Conservation (phyloP, 2,888 invertebrate genomes). For the Charanyca ferruginea region DNA sequence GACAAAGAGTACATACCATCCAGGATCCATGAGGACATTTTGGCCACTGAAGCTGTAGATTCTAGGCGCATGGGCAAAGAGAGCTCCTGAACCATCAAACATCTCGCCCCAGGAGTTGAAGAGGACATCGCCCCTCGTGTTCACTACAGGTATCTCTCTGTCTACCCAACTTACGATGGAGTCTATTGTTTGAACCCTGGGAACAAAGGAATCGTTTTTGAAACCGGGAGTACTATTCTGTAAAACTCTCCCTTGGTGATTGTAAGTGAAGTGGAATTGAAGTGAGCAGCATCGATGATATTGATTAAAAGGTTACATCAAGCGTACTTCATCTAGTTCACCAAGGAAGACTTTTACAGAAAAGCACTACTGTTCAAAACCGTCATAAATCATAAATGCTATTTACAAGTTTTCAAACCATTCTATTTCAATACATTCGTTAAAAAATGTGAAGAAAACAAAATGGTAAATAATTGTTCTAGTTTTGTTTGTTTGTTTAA, state of each 20-base stretch:
- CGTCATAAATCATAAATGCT: too few species aligned
- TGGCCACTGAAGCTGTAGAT: slow-evolving; percentile 98
- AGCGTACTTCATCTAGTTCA: too few species aligned
- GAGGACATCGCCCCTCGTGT: slow-evolving; percentile 96
- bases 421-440: not conserved
- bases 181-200: slow-evolving; percentile 96
- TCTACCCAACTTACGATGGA: slow-evolving; percentile 97
- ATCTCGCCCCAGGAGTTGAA: slow-evolving; percentile 98
- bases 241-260: too few species aligned
- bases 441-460: not conserved
- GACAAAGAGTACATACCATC: slow-evolving; percentile 92
- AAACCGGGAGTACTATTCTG: not conserved
- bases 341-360: too few species aligned
- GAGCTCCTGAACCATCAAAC: slow-evolving; percentile 96
- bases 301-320: too few species aligned
- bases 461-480: not conserved
- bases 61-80: slow-evolving; percentile 96
- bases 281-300: too few species aligned
- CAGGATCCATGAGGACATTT: slow-evolving; percentile 96
- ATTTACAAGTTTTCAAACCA: not conserved
- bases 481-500: not conserved
- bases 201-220: slow-evolving; percentile 5
- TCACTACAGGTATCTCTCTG: slow-evolving; percentile 97
- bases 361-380: too few species aligned
- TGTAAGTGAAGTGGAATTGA: too few species aligned